Evolutionary conservation across 2,888 invertebrate genomes (phyloP).

Genomic region (Hermaeophaga mercurialis): DNA sequence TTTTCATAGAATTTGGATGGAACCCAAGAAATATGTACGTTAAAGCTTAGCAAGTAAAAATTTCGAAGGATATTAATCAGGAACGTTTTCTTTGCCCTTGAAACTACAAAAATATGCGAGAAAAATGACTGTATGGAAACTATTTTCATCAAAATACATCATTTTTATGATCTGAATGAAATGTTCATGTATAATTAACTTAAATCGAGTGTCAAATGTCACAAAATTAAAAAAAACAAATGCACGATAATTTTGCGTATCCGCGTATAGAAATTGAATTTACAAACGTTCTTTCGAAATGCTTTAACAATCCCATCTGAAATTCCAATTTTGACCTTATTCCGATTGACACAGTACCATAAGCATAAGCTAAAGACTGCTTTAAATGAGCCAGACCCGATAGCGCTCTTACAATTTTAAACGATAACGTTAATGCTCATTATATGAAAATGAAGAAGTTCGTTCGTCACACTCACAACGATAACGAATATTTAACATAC

Average conservation of each 20-base stretch:
- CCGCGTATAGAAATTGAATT: too few relatives aligned
- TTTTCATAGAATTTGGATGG: slow-evolving; percentile 23
- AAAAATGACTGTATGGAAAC: too few relatives aligned
- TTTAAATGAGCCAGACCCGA: slow-evolving; percentile 17
- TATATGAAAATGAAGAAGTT: slow-evolving; percentile 19
- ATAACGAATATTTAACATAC: slow-evolving; percentile 17
- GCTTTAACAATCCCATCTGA: slow-evolving; percentile 28
- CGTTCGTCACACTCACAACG: slow-evolving; percentile 1
- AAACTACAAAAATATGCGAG: background rate
- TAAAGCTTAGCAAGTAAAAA: slow-evolving; percentile 3
- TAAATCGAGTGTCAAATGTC: too few relatives aligned
- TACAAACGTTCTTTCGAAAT: slow-evolving; percentile 2
- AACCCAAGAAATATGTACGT: slow-evolving; percentile 19
- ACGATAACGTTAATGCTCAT: slow-evolving; percentile 21
- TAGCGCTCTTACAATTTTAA: slow-evolving; percentile 18
- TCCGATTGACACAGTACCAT: slow-evolving; percentile 22
- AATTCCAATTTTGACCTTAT: slow-evolving; percentile 36
- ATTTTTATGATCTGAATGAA: background rate
- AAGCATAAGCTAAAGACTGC: slow-evolving; percentile 3
- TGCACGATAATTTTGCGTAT: too few relatives aligned
- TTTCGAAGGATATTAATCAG: slow-evolving; percentile 9
- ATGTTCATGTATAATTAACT: background rate
- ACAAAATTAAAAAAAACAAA: too few relatives aligned
- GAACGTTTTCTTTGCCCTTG: slow-evolving; percentile 18
- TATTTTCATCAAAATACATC: background rate